Evolutionary conservation across 2,797 vertebrate species (phyloP).

Genomic region (Sphenodon punctatus): DNA sequence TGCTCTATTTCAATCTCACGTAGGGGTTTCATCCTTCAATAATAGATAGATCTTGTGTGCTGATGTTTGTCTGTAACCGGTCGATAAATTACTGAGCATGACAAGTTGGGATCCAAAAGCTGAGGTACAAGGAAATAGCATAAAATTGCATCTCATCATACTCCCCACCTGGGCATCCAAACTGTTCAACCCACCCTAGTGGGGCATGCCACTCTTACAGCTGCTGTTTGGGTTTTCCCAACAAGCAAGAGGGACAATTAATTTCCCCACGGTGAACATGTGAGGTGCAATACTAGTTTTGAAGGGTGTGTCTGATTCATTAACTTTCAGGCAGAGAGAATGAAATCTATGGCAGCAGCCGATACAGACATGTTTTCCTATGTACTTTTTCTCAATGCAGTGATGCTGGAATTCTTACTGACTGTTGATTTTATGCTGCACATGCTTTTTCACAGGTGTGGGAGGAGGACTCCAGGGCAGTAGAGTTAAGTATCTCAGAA

Average conservation of each 20-base stretch:
- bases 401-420: constrained; percentile 3
- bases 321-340: constrained; percentile 43
- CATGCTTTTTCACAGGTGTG: background rate
- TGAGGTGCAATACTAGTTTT: constrained; percentile 43
- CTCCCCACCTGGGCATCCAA: background rate
- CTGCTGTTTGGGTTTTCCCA: constrained; percentile 20
- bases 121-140: background rate
- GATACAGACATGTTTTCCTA: background rate
- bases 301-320: constrained; percentile 65
- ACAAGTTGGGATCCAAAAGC: background rate
- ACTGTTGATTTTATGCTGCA: background rate
- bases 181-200: background rate
- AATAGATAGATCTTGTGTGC: background rate
- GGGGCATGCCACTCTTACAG: background rate
- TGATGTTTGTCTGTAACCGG: background rate
- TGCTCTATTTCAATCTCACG: background rate
- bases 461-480: constrained; percentile 5
- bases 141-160: background rate
- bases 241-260: constrained; percentile 39
- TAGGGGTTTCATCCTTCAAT: background rate
- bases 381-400: background rate
- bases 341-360: too few species aligned
- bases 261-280: constrained; percentile 26
- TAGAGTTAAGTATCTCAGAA: background rate
- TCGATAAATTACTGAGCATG: background rate